Conservation (phyloP, 1,140 invertebrate species). For the Heliothis subflexa region DNA sequence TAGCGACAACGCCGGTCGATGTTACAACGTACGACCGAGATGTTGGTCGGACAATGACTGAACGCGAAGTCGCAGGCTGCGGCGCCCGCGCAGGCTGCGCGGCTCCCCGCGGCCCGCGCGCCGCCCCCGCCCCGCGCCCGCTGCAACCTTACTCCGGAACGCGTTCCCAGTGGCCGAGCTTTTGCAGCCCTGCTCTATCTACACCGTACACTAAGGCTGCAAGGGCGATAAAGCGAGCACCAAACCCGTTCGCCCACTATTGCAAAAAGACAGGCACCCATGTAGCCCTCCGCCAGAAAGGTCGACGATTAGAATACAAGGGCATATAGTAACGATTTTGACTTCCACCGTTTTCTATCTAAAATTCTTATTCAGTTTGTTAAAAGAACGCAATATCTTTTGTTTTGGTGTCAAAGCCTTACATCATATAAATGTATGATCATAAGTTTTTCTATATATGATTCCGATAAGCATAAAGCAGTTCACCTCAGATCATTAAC, state of each 20-base stretch:
- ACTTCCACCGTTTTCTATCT: slow-evolving; percentile 9
- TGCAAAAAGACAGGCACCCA: slow-evolving; percentile 43
- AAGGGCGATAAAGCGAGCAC: slow-evolving; percentile 62
- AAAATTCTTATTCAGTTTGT: neutral
- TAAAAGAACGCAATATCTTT: neutral
- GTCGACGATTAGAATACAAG: slow-evolving; percentile 47
- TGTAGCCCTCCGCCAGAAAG: slow-evolving; percentile 39
- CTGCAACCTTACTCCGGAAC: slow-evolving; percentile 58
- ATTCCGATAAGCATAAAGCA: neutral
- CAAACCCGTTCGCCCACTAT: slow-evolving; percentile 55
- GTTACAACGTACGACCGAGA: slow-evolving; percentile 71
- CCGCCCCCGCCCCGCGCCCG: slow-evolving; percentile 52
- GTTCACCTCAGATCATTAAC: slow-evolving; percentile 22
- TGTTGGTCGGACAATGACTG: slow-evolving; percentile 81
- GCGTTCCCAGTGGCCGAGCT: slow-evolving; percentile 69
- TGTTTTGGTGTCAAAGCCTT: neutral
- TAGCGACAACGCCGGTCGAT: slow-evolving; percentile 72
- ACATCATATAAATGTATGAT: too few relatives aligned
- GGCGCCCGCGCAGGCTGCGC: slow-evolving; percentile 68
- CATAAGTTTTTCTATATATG: neutral
- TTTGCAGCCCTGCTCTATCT: slow-evolving; percentile 71
- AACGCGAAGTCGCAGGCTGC: slow-evolving; percentile 58
- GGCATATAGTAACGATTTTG: slow-evolving; percentile 20
- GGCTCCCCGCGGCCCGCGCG: slow-evolving; percentile 59
- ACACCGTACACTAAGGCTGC: slow-evolving; percentile 70